A percentile compares a stretch with the other conserved stretches of the same genome.
phyloP scores from a whole-genome alignment of 2,888 invertebrate genomes.

The Habroteleia sp. region DNA sequence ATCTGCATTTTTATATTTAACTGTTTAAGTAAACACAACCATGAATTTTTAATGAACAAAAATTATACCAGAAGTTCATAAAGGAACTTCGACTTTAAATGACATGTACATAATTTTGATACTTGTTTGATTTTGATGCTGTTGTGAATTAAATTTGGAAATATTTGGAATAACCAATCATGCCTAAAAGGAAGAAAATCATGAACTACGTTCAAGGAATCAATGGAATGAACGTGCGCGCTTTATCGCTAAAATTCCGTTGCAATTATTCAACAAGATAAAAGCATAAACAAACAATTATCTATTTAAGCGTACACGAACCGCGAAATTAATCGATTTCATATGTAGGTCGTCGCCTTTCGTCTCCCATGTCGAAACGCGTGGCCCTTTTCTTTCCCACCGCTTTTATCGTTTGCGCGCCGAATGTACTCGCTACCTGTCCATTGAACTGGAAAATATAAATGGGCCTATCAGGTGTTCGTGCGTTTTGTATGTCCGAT shows the following conservation, averaged over 20 bases:
- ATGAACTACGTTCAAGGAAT: too few relatives aligned
- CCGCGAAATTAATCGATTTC: constrained; percentile 21
- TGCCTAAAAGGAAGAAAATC: too few relatives aligned
- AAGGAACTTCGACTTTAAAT: too few relatives aligned
- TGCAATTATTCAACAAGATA: constrained; percentile 22
- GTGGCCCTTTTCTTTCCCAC: constrained; percentile 13
- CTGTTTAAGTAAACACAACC: too few relatives aligned
- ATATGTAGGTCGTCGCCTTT: constrained; percentile 37
- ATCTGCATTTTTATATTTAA: too few relatives aligned
- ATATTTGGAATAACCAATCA: too few relatives aligned
- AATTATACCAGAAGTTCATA: too few relatives aligned
- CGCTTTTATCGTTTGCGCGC: constrained; percentile 1
- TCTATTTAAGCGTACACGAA: constrained; percentile 5
- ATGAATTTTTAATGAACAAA: too few relatives aligned
- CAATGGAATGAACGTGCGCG: constrained; percentile 2
- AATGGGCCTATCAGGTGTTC: constrained; percentile 14
- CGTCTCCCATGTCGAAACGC: constrained; percentile 22
- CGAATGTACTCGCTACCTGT: constrained; percentile 1
- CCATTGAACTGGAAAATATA: constrained; percentile 37
- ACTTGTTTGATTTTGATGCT: too few relatives aligned
- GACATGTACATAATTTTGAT: too few relatives aligned
- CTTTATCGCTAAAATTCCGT: constrained; percentile 1
- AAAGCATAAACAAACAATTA: constrained; percentile 32
- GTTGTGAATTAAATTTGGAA: too few relatives aligned
- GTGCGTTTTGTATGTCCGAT: not conserved